A percentile compares a stretch with the other conserved stretches of the same genome.
phyloP scores from a whole-genome alignment of 2,888 invertebrate species.

The Monopis laevigella region DNA sequence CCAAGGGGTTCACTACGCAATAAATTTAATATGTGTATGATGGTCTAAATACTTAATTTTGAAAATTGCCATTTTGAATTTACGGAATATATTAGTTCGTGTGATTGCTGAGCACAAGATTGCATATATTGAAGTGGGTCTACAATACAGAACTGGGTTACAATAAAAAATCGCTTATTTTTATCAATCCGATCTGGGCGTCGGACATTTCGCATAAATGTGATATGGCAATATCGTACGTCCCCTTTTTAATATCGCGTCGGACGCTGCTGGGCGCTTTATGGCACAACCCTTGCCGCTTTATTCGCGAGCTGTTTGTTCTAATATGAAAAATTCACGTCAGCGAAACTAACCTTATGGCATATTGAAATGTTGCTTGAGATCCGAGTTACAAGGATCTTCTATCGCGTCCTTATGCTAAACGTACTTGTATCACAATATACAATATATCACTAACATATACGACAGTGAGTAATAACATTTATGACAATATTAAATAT shows the following conservation, averaged over 20 bases:
- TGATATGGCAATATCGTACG: constrained; percentile 67
- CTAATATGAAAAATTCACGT: constrained; percentile 64
- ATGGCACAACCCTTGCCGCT: constrained; percentile 64
- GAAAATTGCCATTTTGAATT: too few species aligned
- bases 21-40: too few species aligned
- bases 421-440: too few species aligned
- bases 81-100: too few species aligned
- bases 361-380: constrained; percentile 9
- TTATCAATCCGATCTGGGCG: constrained; percentile 67
- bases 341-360: constrained; percentile 41
- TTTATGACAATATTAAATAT: too few species aligned
- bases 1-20: constrained; percentile 9
- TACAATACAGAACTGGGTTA: constrained; percentile 39
- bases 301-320: constrained; percentile 66
- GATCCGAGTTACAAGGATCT: too few species aligned
- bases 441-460: too few species aligned
- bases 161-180: constrained; percentile 67
- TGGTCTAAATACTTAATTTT: too few species aligned
- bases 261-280: constrained; percentile 62
- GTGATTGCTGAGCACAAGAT: too few species aligned
- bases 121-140: too few species aligned
- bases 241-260: constrained; percentile 67
- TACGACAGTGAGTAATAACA: too few species aligned
- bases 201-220: constrained; percentile 67
- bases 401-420: too few species aligned